These are phyloP conservation scores for Sparus aurata DNA, from an alignment of 2,797 vertebrate species.

Conservation along the genomic window DNA sequence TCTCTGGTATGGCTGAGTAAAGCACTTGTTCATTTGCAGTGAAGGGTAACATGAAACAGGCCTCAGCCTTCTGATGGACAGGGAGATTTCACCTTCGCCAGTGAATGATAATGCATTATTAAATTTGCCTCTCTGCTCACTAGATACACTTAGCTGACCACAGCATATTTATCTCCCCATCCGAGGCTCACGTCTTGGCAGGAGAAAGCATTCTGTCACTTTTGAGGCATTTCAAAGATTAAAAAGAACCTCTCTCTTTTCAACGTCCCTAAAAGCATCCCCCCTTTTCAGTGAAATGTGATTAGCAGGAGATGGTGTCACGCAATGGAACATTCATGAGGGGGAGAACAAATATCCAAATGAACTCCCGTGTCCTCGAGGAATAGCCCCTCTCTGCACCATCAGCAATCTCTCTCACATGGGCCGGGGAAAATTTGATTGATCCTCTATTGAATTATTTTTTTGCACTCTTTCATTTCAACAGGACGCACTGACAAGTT, in stretches of 20 bases:
- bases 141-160: constrained; percentile 99
- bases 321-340: constrained; percentile 93
- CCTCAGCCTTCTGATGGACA: constrained; percentile 92
- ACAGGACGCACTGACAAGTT: constrained; percentile 89
- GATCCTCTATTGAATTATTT: constrained; percentile 91
- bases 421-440: constrained; percentile 86
- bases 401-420: constrained; percentile 90
- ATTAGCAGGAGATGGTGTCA: constrained; percentile 98
- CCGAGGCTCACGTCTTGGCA: constrained; percentile 99
- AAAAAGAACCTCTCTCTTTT: constrained; percentile 99
- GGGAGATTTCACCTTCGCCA: constrained; percentile 99
- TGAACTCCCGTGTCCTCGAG: constrained; percentile 91
- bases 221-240: constrained; percentile 99
- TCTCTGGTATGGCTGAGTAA: constrained; percentile 84
- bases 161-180: constrained; percentile 99
- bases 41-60: constrained; percentile 89
- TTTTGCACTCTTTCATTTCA: constrained; percentile 88
- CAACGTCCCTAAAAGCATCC: constrained; percentile 97
- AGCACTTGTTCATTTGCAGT: constrained; percentile 86
- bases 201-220: constrained; percentile 99
- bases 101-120: constrained; percentile 99
- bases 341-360: constrained; percentile 92
- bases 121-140: constrained; percentile 99
- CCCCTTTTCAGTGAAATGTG: constrained; percentile 91
- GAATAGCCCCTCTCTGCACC: constrained; percentile 88